Evolutionary conservation across 2,888 invertebrate genomes (phyloP), one percentile per base, ranked within the genome.

Genomic region (Andrena marginata): DNA sequence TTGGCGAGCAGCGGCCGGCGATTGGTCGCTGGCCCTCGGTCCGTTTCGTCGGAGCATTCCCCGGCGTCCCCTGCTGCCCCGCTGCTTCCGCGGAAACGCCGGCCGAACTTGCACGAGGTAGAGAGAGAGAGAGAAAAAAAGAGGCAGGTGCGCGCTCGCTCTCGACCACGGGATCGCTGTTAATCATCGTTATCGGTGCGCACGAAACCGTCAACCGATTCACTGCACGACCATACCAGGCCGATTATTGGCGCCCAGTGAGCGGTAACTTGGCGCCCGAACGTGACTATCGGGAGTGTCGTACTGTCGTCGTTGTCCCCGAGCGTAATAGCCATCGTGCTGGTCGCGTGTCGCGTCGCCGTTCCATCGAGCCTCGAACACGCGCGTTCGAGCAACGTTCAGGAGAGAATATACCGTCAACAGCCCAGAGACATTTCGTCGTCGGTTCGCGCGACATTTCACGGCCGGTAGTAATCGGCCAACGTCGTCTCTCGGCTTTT

Each of bases 141-240:
- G 71, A 68, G 51, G 69, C 69, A 56, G 33, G 59, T 71, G 76
- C 35, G 76, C 20, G 73, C 75, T 77, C 82, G 62, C 70, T 71
- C 71, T 54, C 49, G 67, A 59, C 48, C 70, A 60, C 82, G 82
- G 56, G 68, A 75, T 54, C 79, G 72, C 70, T 75, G 84, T 80
- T 77, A 76, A 69, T 77, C 73, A 82, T 71, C 77, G 87, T 87
- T 87, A 87, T 87, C 87, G 82, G 78, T 69, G 68, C 74, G 69
- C 65, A 65, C 64, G 73, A 67, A 86, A 79, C 63, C 80, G 77
- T 71, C 83, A 68, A 64, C 75, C 83, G 80, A 80, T 78, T 76
- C 54, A 65, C 29, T 60, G 59, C 20, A 13, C 26, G 64, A n/a
- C n/a, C 35, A 35, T 35, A 35, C 35, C 20, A 56, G 26, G 10